These are phyloP conservation scores for Acrocyrtus sp. DNA, from an alignment of 2,888 invertebrate genomes.

Conservation along the genomic window DNA sequence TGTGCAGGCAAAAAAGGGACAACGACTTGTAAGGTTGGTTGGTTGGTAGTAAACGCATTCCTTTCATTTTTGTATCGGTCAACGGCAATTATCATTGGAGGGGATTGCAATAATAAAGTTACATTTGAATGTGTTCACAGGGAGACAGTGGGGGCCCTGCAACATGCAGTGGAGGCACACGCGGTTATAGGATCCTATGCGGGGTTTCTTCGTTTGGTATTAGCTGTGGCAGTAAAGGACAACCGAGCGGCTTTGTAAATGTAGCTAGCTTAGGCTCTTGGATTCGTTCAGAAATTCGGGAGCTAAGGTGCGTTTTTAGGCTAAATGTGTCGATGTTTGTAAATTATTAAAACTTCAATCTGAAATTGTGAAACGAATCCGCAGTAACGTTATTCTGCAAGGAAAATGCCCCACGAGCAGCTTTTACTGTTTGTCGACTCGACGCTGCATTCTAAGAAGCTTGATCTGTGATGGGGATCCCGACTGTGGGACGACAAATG, in stretches of 20 bases:
- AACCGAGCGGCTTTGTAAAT: conserved; percentile 43
- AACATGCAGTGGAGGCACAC: neutral
- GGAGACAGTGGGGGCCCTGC: conserved; percentile 17
- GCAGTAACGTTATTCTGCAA: too few relatives aligned
- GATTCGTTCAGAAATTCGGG: conserved; percentile 18
- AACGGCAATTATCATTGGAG: neutral
- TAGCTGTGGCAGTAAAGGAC: conserved; percentile 43
- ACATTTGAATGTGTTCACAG: neutral
- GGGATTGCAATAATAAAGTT: neutral
- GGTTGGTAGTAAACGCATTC: too few relatives aligned
- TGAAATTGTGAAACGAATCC: too few relatives aligned
- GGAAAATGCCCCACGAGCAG: conserved; percentile 26
- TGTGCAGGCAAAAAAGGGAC: conserved; percentile 44
- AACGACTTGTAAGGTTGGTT: conserved; percentile 46
- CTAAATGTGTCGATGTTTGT: neutral
- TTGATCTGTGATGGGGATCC: conserved; percentile 15
- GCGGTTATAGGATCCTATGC: conserved; percentile 5
- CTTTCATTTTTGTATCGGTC: too few relatives aligned
- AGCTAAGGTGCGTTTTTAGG: too few relatives aligned
- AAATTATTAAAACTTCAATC: neutral
- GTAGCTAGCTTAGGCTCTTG: conserved; percentile 40
- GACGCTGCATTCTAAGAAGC: conserved; percentile 13
- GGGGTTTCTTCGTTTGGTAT: conserved; percentile 35
- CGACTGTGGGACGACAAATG: conserved; percentile 15
- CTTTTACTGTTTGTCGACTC: conserved; percentile 28